Base-by-base conservation (phyloP, 2,888 invertebrate species). In the Pyrrhia umbra region DNA sequence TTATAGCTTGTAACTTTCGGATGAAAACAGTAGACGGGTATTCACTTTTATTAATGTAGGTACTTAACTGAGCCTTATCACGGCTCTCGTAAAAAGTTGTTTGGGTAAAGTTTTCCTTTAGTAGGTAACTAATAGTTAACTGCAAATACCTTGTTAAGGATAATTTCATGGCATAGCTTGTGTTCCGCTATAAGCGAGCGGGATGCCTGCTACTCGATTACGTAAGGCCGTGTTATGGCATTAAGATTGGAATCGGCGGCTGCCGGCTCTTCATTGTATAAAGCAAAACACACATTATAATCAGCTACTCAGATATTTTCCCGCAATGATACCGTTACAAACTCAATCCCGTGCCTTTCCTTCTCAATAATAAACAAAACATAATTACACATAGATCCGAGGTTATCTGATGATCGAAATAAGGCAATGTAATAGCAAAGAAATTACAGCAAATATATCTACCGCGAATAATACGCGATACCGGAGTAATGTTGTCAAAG, bases 191-290 rank as follows among this genome's bases (percentile, higher is more conserved):
- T 75, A 81, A 83, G 78, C 76, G 75, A 77, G 69, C 75, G 52
- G 77, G 77, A 80, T 77, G 75, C 47, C 79, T 82, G 86, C 86
- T 90, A 87, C 90, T 88, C 86, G 80, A 89, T 91, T 92, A 93
- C 90, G 88, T 83, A 83, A 82, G 80, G 82, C 83, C 81, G 84
- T 82, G 86, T 85, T 88, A 87, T 81, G 79, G 85, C 81, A 86
- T 86, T 86, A 84, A 91, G 90, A 92, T 92, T 88, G 81, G 81
- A 83, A 90, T 92, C 91, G 77, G 66, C 77, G 75, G 80, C 81
- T 67, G 79, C 81, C 80, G 76, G 80, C 77, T 80, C 47, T 82
- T 82, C 82, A 85, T 83, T 82, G 84, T 77, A 82, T 55, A 57
- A 75, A 68, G 83, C 79, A 82, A 83, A 85, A 84, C 77, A 80